phyloP scores from a whole-genome alignment of 2,113 vertebrate genomes.

The Eurypyga helias region DNA sequence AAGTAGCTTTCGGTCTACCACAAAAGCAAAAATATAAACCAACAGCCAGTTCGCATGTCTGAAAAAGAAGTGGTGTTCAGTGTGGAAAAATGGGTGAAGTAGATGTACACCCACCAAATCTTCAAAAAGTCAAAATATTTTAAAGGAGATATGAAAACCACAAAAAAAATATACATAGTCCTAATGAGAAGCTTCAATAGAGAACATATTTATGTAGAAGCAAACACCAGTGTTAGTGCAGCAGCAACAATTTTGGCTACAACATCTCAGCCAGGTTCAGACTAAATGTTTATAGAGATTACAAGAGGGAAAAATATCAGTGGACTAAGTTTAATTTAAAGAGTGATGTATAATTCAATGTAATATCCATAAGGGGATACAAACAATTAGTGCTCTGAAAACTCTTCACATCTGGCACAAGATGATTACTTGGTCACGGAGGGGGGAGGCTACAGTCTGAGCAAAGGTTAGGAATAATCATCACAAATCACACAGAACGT shows the following conservation, averaged over 20 bases:
- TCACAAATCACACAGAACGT: background rate
- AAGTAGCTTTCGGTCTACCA: background rate
- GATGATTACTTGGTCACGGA: background rate
- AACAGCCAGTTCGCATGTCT: background rate
- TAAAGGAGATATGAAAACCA: background rate
- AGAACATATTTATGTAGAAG: background rate
- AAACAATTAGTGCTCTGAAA: background rate
- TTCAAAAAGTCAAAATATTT: background rate
- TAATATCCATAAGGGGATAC: background rate
- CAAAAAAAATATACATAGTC: background rate
- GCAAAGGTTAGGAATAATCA: background rate
- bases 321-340: background rate
- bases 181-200: background rate
- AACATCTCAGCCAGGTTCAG: background rate
- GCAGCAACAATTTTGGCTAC: background rate
- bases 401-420: background rate
- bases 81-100: background rate
- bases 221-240: background rate
- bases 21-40: background rate
- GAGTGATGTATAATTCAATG: background rate
- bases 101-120: background rate
- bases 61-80: background rate
- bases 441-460: background rate
- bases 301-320: background rate
- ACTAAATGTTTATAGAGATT: conserved; percentile 1